Evolutionary conservation across 2,797 vertebrate species (phyloP).

Genomic region (Natrix natrix): DNA sequence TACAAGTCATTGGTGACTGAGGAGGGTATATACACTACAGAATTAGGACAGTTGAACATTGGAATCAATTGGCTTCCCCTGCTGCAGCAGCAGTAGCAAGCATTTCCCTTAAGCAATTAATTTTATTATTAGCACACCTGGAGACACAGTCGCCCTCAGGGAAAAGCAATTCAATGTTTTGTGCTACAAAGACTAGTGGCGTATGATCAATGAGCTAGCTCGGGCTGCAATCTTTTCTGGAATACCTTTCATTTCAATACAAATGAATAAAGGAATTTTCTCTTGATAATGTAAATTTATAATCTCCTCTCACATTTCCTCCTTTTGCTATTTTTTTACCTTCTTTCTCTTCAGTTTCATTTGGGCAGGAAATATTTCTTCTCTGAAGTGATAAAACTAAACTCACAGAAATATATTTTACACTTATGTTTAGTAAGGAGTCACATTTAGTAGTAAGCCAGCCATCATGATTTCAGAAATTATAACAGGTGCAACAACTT

Average conservation of each 20-base stretch:
- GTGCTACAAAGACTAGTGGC: constrained; percentile 68
- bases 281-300: constrained; percentile 28
- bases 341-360: neutral
- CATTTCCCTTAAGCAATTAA: constrained; percentile 83
- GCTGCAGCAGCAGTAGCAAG: constrained; percentile 72
- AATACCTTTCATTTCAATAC: constrained; percentile 45
- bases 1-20: constrained; percentile 67
- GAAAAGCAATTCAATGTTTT: constrained; percentile 78
- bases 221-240: constrained; percentile 44
- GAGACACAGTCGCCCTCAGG: constrained; percentile 75
- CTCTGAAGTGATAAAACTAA: neutral
- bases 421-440: neutral
- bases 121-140: constrained; percentile 85
- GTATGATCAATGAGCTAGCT: constrained; percentile 72
- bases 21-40: constrained; percentile 67
- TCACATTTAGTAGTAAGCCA: neutral
- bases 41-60: constrained; percentile 80
- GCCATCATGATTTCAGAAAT: neutral
- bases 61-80: constrained; percentile 73
- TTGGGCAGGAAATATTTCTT: neutral
- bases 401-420: neutral
- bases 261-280: constrained; percentile 44
- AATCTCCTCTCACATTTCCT: neutral
- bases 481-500: neutral
- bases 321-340: neutral